Conservation (phyloP, 2,888 invertebrate species). For the Toxonevra muliebris region DNA sequence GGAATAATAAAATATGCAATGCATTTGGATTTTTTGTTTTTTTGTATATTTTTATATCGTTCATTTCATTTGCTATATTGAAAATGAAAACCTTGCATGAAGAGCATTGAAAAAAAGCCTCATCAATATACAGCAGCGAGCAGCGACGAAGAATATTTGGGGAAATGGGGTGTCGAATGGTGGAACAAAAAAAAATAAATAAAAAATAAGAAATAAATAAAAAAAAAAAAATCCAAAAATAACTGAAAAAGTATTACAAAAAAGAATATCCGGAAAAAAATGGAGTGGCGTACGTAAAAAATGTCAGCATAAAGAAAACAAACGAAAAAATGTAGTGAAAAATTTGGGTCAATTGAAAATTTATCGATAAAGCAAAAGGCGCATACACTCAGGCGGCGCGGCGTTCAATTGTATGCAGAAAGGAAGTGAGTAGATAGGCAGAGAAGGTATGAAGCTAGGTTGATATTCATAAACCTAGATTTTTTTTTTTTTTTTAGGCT, state of each 20-base stretch:
- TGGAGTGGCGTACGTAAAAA: conserved; percentile 17
- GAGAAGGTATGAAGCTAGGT: too few species aligned
- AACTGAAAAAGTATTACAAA: neutral
- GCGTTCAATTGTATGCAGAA: too few species aligned
- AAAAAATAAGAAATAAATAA: conserved; percentile 4
- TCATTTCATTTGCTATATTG: neutral
- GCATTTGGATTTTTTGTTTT: neutral
- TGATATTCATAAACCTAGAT: too few species aligned
- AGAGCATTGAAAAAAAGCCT: conserved; percentile 1
- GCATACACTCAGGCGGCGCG: neutral
- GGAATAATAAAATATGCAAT: conserved; percentile 27
- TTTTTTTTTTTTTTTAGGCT: too few species aligned
- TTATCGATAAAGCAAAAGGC: conserved; percentile 43
- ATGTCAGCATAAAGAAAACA: conserved; percentile 31
- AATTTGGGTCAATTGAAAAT: conserved; percentile 49
- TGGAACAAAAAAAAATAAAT: conserved; percentile 3
- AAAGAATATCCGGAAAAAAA: conserved; percentile 14
- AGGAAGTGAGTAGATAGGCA: too few species aligned
- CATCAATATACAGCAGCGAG: too few species aligned
- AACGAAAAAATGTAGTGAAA: conserved; percentile 25
- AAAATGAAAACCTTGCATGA: conserved; percentile 15
- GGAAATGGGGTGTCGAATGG: neutral
- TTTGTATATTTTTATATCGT: too few species aligned
- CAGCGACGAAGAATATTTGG: conserved; percentile 1
- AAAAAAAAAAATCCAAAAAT: conserved; percentile 8